A percentile compares a stretch with the other conserved stretches of the same genome.
Evolutionary conservation across 2,888 invertebrate species (phyloP).

Genomic region (Aphidius colemani): DNA sequence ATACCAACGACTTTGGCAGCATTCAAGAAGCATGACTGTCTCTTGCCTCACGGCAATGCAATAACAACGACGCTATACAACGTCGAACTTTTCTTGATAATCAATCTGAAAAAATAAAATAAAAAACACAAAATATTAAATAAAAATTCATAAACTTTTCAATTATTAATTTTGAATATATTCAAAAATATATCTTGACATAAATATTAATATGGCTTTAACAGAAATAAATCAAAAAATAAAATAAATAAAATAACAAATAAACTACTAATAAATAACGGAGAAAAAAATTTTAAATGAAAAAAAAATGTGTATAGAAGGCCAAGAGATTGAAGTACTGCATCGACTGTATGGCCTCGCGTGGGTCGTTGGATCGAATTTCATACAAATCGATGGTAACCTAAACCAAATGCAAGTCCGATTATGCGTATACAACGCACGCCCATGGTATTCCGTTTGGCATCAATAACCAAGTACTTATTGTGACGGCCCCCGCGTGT

Average conservation of each 20-base stretch:
- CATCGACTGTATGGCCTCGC: constrained; percentile 29
- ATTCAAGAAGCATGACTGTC: constrained; percentile 19
- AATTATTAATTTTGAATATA: too few relatives aligned
- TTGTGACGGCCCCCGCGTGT: constrained; percentile 29
- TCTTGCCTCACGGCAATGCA: too few relatives aligned
- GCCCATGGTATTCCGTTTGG: constrained; percentile 30
- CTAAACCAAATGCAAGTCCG: constrained; percentile 49
- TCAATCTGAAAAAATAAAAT: too few relatives aligned
- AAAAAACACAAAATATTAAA: too few relatives aligned
- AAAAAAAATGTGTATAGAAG: constrained; percentile 21
- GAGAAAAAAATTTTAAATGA: too few relatives aligned
- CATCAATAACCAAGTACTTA: constrained; percentile 45
- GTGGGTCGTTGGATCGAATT: constrained; percentile 55
- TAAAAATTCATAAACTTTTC: too few relatives aligned
- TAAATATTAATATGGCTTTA: neutral
- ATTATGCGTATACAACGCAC: constrained; percentile 26
- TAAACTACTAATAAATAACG: constrained; percentile 2
- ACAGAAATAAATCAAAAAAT: neutral
- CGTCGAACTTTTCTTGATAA: too few relatives aligned
- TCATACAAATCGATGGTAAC: constrained; percentile 58
- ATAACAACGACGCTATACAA: too few relatives aligned
- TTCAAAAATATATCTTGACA: too few relatives aligned
- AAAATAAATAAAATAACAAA: neutral
- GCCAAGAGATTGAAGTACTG: neutral
- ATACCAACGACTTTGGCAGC: constrained; percentile 20